Base-by-base conservation (phyloP, 2,797 vertebrate genomes). In the Apodemus agrarius region DNA sequence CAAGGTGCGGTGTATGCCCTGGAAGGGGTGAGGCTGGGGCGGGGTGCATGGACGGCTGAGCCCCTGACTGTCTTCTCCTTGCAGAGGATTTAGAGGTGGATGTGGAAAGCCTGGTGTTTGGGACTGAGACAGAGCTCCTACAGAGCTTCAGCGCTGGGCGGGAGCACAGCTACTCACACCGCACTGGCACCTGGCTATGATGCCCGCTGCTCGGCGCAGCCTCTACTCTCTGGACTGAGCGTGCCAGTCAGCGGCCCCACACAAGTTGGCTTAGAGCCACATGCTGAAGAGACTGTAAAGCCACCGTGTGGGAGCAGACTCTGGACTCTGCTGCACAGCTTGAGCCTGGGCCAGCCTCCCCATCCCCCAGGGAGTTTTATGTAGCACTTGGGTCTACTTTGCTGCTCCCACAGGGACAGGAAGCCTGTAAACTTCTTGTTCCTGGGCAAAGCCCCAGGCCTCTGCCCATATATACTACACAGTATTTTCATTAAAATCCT, bases 81-180 rank as follows among this genome's bases (percentile, higher is more conserved):
- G 40, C 99, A 99, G 99, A 99, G 98, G 99, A 99, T 10, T 98
- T 99, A 0, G 99, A 99, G 97, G 98, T 99, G 59, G 99, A 99
- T 1, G 99, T 99, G 98, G 99, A 99, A 59, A 99, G 99, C 74
- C 97, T 98, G 29, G 99, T 99, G 97, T 99, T 99, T 10, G 97
- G 98, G 17, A 99, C 98, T 88, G 99, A 99, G 97, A 98, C 98
- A 11, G 99, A 99, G 29, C 98, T 98, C 95, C 98, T 99, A 97
- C 98, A 97, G 11, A 89, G 98, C 24, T 98, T 99, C 1, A 98
- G 99, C 81, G 78, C 98, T 0, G 98, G 98, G 5, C 99, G 97
- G 43, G 99, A 99, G 94, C 99, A 99, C 98, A 99, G 99, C 98
- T 99, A 99, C 98, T 99, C 99, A 83, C 99, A 98, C 96, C 76